A percentile compares a stretch with the other conserved stretches of the same genome.
Evolutionary conservation across 2,113 vertebrate genomes (phyloP).

Genomic region (Cervus canadensis): DNA sequence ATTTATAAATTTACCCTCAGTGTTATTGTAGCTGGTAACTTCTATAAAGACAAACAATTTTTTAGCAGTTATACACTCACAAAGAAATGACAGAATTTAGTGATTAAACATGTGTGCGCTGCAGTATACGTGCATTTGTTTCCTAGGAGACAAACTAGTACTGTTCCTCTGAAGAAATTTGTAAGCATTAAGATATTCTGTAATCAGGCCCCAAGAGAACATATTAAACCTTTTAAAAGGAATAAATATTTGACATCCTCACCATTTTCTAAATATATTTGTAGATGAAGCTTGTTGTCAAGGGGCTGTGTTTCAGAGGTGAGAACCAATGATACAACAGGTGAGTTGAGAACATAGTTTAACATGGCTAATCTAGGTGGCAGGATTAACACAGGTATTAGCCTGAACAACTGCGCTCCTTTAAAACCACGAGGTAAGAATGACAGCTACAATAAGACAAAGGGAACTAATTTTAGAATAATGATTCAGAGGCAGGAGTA

Average conservation of each 20-base stretch:
- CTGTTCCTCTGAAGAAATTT: constrained; percentile 80
- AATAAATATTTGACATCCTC: constrained; percentile 83
- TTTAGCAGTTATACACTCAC: constrained; percentile 76
- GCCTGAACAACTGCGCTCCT: constrained; percentile 38
- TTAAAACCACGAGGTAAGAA: constrained; percentile 6
- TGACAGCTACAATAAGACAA: constrained; percentile 27
- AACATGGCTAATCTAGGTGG: constrained; percentile 13
- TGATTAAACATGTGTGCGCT: constrained; percentile 78
- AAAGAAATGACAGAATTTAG: constrained; percentile 78
- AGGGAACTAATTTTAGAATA: constrained; percentile 25
- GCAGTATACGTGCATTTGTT: constrained; percentile 80
- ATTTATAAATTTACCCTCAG: constrained; percentile 76
- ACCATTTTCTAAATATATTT: constrained; percentile 74
- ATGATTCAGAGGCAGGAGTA: background rate
- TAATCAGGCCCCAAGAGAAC: constrained; percentile 82
- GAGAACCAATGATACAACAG: constrained; percentile 33
- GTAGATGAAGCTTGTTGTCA: constrained; percentile 72
- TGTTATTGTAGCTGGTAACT: constrained; percentile 78
- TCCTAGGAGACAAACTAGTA: constrained; percentile 84
- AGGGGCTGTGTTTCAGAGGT: constrained; percentile 38
- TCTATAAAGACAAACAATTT: constrained; percentile 60
- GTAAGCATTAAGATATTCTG: constrained; percentile 84
- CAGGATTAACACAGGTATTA: constrained; percentile 17
- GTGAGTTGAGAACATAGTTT: background rate
- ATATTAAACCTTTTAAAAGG: constrained; percentile 80